A percentile compares a stretch with the other conserved stretches of the same genome.
Evolutionary conservation across 2,797 vertebrate species (phyloP).

Genomic region (Ctenopoma multispine): DNA sequence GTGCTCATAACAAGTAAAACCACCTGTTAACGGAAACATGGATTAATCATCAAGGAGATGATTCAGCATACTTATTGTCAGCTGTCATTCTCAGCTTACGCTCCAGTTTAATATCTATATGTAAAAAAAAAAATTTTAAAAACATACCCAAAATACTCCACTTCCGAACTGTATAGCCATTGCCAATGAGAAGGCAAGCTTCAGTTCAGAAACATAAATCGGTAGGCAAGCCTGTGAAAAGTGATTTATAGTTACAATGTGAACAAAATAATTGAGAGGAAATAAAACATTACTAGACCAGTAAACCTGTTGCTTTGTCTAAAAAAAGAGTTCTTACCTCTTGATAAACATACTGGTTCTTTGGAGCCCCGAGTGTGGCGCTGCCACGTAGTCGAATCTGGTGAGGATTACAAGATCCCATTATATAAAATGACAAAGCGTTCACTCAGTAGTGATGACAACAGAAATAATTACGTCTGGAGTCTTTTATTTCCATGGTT

Average conservation of each 20-base stretch:
- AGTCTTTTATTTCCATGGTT: neutral
- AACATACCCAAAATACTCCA: constrained; percentile 76
- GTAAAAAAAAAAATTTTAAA: neutral
- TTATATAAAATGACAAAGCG: neutral
- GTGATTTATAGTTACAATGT: neutral
- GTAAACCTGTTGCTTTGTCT: no score
- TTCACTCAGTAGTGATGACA: neutral
- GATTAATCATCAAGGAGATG: neutral
- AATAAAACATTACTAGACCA: neutral
- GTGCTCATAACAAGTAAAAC: constrained; percentile 78
- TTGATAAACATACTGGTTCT: constrained; percentile 81
- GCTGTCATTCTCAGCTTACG: no score
- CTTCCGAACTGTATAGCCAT: constrained; percentile 80
- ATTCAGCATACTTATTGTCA: neutral
- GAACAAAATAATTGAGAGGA: neutral
- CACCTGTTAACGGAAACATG: constrained; percentile 50
- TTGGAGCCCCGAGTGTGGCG: constrained; percentile 76
- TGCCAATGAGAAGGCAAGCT: constrained; percentile 72
- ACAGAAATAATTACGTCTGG: neutral
- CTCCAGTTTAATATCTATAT: neutral
- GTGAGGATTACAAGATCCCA: neutral
- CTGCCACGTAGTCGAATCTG: constrained; percentile 78
- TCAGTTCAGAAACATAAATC: constrained; percentile 76
- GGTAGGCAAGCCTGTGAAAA: constrained; percentile 73
- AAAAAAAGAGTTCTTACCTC: constrained; percentile 72